Conservation (phyloP, 2,797 vertebrate genomes). For the Euphonia xanthogaster region DNA sequence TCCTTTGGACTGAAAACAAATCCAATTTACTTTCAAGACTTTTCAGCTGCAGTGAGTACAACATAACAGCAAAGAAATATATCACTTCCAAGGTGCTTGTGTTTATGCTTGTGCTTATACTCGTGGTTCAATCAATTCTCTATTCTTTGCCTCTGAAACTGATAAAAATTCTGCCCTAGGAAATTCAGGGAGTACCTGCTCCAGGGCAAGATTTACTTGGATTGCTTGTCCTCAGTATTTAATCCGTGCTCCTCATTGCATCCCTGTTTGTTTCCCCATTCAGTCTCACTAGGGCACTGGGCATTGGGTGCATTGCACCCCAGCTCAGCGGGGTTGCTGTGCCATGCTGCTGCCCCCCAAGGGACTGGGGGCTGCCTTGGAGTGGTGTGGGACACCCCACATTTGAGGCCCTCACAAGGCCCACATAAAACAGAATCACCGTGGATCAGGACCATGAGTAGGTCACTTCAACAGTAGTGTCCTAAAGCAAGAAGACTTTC, state of each 20-base stretch:
- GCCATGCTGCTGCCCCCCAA: background rate
- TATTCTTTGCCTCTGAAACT: background rate
- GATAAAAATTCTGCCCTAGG: background rate
- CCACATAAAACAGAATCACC: background rate
- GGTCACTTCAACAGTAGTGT: accelerated
- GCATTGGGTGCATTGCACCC: background rate
- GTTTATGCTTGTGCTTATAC: background rate
- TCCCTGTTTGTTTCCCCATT: accelerated
- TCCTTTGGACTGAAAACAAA: background rate
- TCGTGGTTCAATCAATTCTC: background rate
- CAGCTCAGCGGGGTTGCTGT: accelerated
- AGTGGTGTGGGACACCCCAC: background rate
- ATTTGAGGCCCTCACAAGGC: background rate
- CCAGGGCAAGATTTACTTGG: background rate
- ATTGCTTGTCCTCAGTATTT: background rate
- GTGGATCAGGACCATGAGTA: background rate
- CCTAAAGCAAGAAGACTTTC: background rate
- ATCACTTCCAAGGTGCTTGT: background rate
- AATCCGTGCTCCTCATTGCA: accelerated
- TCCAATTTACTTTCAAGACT: background rate
- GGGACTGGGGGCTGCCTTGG: background rate
- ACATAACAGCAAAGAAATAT: background rate
- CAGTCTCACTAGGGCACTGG: accelerated
- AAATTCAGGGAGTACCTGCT: background rate
- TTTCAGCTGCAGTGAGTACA: background rate